phyloP scores from a whole-genome alignment of 1,140 invertebrate species.

The fruit fly (Drosophila melanogaster) region DNA sequence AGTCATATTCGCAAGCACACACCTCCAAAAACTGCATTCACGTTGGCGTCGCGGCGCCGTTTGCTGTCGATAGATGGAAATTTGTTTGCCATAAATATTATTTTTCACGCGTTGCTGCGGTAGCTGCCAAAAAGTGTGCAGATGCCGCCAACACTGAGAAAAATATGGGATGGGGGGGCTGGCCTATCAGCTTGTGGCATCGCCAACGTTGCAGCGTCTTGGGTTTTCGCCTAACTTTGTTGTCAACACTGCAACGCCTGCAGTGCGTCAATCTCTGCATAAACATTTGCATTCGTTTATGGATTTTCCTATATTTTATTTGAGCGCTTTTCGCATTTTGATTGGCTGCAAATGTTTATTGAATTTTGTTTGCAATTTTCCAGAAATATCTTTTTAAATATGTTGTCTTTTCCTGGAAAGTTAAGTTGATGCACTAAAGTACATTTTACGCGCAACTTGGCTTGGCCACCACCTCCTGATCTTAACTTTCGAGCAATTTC shows the following conservation, averaged over 20 bases:
- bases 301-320: slow-evolving; percentile 29
- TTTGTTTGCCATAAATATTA: slow-evolving; percentile 83
- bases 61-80: slow-evolving; percentile 76
- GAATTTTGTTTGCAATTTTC: background rate
- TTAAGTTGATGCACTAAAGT: too few species aligned
- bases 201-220: slow-evolving; percentile 26
- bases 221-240: slow-evolving; percentile 64
- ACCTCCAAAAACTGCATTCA: slow-evolving; percentile 35
- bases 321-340: background rate
- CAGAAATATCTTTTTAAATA: background rate
- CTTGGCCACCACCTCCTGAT: background rate
- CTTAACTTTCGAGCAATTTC: slow-evolving; percentile 20
- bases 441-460: background rate
- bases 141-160: slow-evolving; percentile 59
- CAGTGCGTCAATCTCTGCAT: slow-evolving; percentile 45
- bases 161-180: slow-evolving; percentile 4
- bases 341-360: slow-evolving; percentile 6
- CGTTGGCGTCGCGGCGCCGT: slow-evolving; percentile 63
- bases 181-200: slow-evolving; percentile 8
- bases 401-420: too few species aligned
- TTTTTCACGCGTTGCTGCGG: slow-evolving; percentile 72
- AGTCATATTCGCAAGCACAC: slow-evolving; percentile 17
- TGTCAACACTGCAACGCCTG: slow-evolving; percentile 59
- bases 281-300: slow-evolving; percentile 55
- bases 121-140: slow-evolving; percentile 58